Evolutionary conservation across 2,113 vertebrate species (phyloP), one percentile per base, ranked within the genome.

Genomic region (Spea bombifrons): DNA sequence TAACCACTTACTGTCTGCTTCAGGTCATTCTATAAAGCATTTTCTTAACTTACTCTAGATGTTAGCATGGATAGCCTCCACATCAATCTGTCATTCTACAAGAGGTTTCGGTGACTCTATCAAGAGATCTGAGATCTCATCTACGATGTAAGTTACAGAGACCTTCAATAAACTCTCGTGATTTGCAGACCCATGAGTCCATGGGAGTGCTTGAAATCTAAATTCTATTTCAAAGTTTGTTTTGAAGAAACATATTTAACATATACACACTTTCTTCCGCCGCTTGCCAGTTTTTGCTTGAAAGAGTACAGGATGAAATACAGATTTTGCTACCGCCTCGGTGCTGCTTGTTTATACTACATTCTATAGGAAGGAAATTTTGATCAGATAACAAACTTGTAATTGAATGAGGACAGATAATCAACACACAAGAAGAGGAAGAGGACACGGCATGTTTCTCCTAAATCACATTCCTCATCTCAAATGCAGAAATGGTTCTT

Each of bases 351-450:
- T 63, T 78, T 64, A 71, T 64, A 9, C 57, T 52, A 47, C 52
- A 9, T 70, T 53, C 10, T 46, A 50, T 55, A 66, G 76, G 61
- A 79, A 73, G 76, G 70, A 79, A 78, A 57, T 65, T 17, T 79
- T 5, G 43, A 79, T 66, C 49, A 66, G 70, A 79, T 72, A 48
- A 44, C 1, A 17, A 73, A 65, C 70, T 12, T 30, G 44, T 66
- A 13, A n/a, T 45, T 65, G 47, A 69, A 79, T 66, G 69, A 44
- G 66, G 68, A 30, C 30, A 53, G 47, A 73, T 66, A 7, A 66
- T 66, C 69, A 66, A 57, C 72, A 47, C 65, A 66, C 69, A 30
- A 55, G 47, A 53, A 45, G 46, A 75, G 53, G 17, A 71, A 71
- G 57, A 78, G 17, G 12, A 48, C 12, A 15, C 4, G 16, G 43